Conservation (phyloP, 2,797 vertebrate genomes). For the Mus caroli region DNA sequence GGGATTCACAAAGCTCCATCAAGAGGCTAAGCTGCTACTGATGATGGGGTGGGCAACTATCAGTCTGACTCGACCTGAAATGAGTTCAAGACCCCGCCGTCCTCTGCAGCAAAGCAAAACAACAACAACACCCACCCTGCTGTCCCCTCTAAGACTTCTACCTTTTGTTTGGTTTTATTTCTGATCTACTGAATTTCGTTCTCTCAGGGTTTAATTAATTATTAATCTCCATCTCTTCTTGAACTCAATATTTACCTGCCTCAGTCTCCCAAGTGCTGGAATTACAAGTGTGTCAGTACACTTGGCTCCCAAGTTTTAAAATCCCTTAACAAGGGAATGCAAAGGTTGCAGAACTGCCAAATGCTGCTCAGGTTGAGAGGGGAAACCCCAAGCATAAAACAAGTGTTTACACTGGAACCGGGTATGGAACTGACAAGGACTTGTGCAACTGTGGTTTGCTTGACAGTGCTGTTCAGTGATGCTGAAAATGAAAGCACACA, state of each 20-base stretch:
- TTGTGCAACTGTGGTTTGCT: slow-evolving; percentile 13
- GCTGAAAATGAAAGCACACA: slow-evolving; percentile 49
- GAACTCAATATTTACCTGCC: not conserved
- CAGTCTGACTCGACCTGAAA: slow-evolving; percentile 11
- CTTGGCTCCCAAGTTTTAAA: slow-evolving; percentile 31
- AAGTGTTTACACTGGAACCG: slow-evolving; percentile 29
- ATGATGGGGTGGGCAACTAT: not conserved
- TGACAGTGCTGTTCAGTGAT: slow-evolving; percentile 29
- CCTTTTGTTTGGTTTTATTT: not conserved
- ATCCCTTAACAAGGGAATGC: slow-evolving; percentile 33
- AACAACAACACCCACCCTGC: not conserved
- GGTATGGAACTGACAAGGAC: slow-evolving; percentile 30
- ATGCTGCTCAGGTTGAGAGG: not conserved
- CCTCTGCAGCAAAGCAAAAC: not conserved
- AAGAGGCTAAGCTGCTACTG: slow-evolving; percentile 10
- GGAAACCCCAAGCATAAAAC: slow-evolving; percentile 14
- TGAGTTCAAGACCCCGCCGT: not conserved
- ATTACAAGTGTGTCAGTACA: not conserved
- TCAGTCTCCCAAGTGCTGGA: not conserved
- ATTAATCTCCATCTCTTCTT: not conserved
- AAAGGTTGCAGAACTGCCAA: not conserved
- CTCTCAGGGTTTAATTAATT: not conserved
- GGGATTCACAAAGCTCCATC: slow-evolving; percentile 41
- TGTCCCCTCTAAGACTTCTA: not conserved
- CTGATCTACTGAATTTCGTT: not conserved